Evolutionary conservation across 2,113 vertebrate genomes (phyloP), one percentile per base, ranked within the genome.

Genomic region (Myocastor coypus): DNA sequence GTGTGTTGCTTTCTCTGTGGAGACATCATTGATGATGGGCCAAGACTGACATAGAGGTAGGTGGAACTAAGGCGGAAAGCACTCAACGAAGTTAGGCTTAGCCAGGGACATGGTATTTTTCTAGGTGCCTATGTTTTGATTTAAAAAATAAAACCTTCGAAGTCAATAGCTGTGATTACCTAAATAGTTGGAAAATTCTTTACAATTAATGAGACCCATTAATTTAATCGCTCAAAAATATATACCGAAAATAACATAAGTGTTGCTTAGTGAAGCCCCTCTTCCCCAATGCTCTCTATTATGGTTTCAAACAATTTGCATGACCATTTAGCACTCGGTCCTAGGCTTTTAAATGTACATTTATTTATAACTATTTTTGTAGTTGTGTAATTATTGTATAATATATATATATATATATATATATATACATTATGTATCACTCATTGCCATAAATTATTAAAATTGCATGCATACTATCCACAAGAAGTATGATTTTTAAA

Each of bases 161-260:
- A 69, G 20, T 73, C 28, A 12, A 37, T 46, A 59, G 12, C 13
- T 78, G 46, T 82, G 64, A 26, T 42, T 85, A 77, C 26, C 73
- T 93, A 78, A 77, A 42, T 1, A n/a, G 66, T 94, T 87, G 52
- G 19, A 57, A 77, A 83, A 64, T 63, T 55, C 87, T 83, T 78
- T 77, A 14, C 57, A 89, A 50, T 73, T 22, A 34, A 73, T 84
- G 11, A 83, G 5, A 50, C 12, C n/a, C n/a, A 66, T 92, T 93
- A 89, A 37, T 95, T 95, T 80, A 83, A 52, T 64, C 24, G 86
- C 14, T 66, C 32, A 89, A 91, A 86, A 89, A 78, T 69, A 83
- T 83, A 81, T 52, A 86, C 20, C 40, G 73, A 94, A 96, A 96
- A 32, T 40, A 81, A 37, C 68, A 68, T 63, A 87, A 59, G 26